Base-by-base conservation (phyloP, 2,797 vertebrate species). In the Salmo trutta region DNA sequence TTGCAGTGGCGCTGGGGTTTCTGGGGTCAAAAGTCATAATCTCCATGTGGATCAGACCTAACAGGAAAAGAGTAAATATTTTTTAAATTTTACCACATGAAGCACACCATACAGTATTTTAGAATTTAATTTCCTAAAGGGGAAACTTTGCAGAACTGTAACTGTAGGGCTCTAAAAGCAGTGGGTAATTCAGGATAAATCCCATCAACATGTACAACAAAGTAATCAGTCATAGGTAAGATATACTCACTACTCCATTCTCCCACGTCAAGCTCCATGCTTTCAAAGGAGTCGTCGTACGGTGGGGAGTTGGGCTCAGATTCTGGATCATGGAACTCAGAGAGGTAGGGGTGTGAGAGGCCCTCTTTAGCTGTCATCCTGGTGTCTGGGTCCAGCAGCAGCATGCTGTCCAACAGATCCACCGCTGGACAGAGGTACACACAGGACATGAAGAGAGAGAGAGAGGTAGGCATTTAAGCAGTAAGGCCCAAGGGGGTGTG, bases 251-350 rank as follows among this genome's bases (percentile, higher is more conserved):
- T 95, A 83, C 95, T 96, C 95, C 95, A 95, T 83, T 96, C 95
- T 4, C 89, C 91, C 6, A 95, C 68, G 0, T 84, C 88, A 3
- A 96, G 93, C 79, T 95, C 93, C 82, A 95, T 56, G 81, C 84
- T 95, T 88, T 96, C 95, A 8, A 96, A 96, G 15, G 95, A 95
- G 86, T 96, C 95, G 0, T 96, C 95, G 1, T 96, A 96, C 12
- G 88, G 88, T 0, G 80, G 79, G 0, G 95, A 93, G 64, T 91
- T 88, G 0, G 92, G 88, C 77, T 96, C 95, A 3, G 81, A 65
- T 65, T 94, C 94, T 0, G 93, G 91, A 71, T 96, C 95, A 0
- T 94, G 90, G 71, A 91, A 95, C 80, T 96, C 95, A 0, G 83
- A 89, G 73, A 96, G 82, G 74, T 92, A 95, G 1, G 94, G 89